Percentiles rank a stretch among this genome's conserved stretches.
phyloP scores from a whole-genome alignment of 2,113 vertebrate species.

The Dicrurus megarhynchus region DNA sequence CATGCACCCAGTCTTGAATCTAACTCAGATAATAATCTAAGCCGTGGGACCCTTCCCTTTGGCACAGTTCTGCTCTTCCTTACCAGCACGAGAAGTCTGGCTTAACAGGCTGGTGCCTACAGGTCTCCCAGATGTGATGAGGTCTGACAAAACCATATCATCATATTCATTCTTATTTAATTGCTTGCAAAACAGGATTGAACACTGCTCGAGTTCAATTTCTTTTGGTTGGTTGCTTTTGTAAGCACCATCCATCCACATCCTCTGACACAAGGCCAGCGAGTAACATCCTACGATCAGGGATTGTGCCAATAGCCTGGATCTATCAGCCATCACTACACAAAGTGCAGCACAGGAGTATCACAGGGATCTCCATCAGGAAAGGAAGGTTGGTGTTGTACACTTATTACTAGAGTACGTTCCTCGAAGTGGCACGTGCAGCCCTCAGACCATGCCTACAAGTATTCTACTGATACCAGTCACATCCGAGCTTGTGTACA shows the following conservation, averaged over 20 bases:
- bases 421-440: not conserved
- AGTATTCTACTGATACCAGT: not conserved
- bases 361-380: not conserved
- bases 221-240: not conserved
- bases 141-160: not conserved
- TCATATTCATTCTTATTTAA: not conserved
- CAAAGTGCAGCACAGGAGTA: not conserved
- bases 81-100: not conserved
- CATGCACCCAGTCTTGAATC: not conserved
- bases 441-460: not conserved
- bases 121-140: not conserved
- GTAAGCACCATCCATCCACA: not conserved
- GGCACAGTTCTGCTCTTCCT: constrained; percentile 9
- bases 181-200: constrained; percentile 33
- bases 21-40: constrained; percentile 8
- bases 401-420: not conserved
- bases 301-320: not conserved
- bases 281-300: not conserved
- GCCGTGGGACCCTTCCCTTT: constrained; percentile 7
- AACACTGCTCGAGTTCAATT: not conserved
- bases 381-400: not conserved
- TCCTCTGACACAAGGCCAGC: not conserved
- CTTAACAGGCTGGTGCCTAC: not conserved
- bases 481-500: not conserved
- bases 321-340: not conserved